phyloP scores from a whole-genome alignment of 2,113 vertebrate species.

The Paedocypris sp. region DNA sequence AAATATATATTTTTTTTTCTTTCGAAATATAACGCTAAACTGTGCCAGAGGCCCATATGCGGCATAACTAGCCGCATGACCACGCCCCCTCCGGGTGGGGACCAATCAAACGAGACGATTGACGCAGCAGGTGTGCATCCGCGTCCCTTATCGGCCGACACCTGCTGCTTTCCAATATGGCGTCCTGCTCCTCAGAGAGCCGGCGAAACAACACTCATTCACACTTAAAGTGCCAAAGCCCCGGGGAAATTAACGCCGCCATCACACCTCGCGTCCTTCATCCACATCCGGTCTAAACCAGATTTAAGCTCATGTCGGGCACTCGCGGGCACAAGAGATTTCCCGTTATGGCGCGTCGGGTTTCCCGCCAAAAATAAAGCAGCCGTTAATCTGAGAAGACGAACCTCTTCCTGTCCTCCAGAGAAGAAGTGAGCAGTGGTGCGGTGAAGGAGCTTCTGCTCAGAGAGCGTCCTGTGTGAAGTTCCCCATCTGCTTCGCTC shows the following conservation, averaged over 20 bases:
- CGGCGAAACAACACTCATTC: constrained; percentile 57
- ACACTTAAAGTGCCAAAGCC: constrained; percentile 37
- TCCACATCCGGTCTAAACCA: too few species aligned
- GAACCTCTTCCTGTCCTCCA: too few species aligned
- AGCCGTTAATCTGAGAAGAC: too few species aligned
- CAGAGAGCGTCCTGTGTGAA: neutral
- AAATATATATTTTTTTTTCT: too few species aligned
- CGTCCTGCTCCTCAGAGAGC: constrained; percentile 47
- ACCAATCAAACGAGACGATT: constrained; percentile 48
- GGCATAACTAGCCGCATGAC: constrained; percentile 41
- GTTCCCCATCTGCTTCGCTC: neutral
- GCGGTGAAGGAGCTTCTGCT: neutral
- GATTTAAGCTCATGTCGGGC: too few species aligned
- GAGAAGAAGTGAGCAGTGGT: constrained; percentile 3
- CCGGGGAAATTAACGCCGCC: constrained; percentile 28
- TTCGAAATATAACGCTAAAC: too few species aligned
- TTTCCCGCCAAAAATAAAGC: too few species aligned
- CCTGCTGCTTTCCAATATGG: constrained; percentile 65
- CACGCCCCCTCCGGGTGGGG: constrained; percentile 34
- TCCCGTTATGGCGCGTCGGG: too few species aligned
- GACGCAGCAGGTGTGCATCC: constrained; percentile 37
- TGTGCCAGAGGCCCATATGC: too few species aligned
- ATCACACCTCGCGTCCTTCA: constrained; percentile 25
- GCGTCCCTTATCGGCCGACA: constrained; percentile 47
- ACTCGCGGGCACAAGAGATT: too few species aligned